phyloP scores from a whole-genome alignment of 1,140 invertebrate species.

The Drosophila insularis region DNA sequence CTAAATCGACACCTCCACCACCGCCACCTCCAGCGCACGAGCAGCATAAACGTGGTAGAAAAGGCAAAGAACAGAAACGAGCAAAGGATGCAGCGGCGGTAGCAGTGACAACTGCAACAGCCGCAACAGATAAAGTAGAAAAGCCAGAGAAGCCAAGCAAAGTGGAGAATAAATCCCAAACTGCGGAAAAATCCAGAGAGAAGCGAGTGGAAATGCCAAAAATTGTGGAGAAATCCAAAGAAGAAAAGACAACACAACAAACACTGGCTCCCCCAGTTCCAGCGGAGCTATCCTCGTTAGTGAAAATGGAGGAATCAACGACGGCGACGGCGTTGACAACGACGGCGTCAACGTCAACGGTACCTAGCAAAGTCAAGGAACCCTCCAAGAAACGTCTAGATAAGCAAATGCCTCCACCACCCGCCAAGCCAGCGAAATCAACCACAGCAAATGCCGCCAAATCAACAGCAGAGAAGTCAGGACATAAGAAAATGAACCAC shows the following conservation, averaged over 20 bases:
- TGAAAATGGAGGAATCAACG: constrained; percentile 44
- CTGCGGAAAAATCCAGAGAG: constrained; percentile 18
- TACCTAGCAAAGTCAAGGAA: constrained; percentile 8
- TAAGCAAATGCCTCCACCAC: constrained; percentile 69
- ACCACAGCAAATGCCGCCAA: constrained; percentile 33
- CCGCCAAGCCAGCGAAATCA: constrained; percentile 47
- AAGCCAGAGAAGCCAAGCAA: constrained; percentile 46
- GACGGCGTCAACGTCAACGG: background rate
- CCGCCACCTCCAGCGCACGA: constrained; percentile 16
- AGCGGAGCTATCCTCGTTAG: background rate
- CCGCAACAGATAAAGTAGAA: background rate
- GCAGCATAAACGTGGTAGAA: constrained; percentile 54
- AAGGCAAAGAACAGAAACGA: constrained; percentile 57
- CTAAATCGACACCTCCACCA: background rate
- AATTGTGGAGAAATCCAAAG: constrained; percentile 47
- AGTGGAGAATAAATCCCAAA: constrained; percentile 33
- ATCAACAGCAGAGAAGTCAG: constrained; percentile 41
- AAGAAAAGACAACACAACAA: constrained; percentile 21
- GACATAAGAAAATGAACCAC: constrained; percentile 55
- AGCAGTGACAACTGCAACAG: background rate
- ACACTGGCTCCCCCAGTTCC: background rate
- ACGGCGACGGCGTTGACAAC: background rate
- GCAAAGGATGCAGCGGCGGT: constrained; percentile 30
- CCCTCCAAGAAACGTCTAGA: constrained; percentile 53
- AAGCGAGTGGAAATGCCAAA: constrained; percentile 46